These are phyloP conservation scores for Seladonia tumulorum DNA, from an alignment of 2,888 invertebrate species.

Conservation along the genomic window DNA sequence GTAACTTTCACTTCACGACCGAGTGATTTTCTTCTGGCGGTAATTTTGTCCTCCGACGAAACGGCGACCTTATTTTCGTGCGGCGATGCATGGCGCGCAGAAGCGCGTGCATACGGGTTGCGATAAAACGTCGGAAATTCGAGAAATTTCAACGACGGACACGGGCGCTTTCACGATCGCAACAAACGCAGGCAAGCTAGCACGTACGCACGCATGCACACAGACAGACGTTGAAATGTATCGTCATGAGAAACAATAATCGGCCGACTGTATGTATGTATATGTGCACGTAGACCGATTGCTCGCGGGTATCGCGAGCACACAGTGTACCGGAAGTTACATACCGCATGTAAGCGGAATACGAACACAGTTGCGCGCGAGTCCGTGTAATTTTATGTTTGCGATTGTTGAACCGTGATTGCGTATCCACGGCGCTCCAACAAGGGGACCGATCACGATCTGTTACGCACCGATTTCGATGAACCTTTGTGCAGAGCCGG, in stretches of 20 bases:
- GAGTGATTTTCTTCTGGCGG: background rate
- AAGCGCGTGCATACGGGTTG: background rate
- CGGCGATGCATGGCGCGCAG: background rate
- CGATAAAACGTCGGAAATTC: conserved; percentile 37
- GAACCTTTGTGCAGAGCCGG: background rate
- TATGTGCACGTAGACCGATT: background rate
- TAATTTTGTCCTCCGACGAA: background rate
- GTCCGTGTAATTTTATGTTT: conserved; percentile 62
- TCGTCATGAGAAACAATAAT: conserved; percentile 56
- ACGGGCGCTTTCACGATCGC: background rate
- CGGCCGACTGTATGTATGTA: conserved; percentile 42
- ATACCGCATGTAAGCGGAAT: conserved; percentile 76
- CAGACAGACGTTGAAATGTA: conserved; percentile 9
- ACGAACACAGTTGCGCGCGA: conserved; percentile 40
- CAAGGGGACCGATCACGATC: background rate
- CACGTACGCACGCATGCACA: conserved; percentile 17
- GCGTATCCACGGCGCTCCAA: conserved; percentile 43
- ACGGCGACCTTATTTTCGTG: conserved; percentile 11
- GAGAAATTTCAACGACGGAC: conserved; percentile 32
- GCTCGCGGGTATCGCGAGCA: conserved; percentile 34
- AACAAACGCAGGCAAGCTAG: background rate
- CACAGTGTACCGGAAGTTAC: conserved; percentile 71
- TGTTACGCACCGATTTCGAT: background rate
- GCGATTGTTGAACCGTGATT: conserved; percentile 47
- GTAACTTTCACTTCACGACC: background rate